Evolutionary conservation across 2,888 invertebrate species (phyloP), one percentile per base, ranked within the genome.

Genomic region (Buathra laborator): DNA sequence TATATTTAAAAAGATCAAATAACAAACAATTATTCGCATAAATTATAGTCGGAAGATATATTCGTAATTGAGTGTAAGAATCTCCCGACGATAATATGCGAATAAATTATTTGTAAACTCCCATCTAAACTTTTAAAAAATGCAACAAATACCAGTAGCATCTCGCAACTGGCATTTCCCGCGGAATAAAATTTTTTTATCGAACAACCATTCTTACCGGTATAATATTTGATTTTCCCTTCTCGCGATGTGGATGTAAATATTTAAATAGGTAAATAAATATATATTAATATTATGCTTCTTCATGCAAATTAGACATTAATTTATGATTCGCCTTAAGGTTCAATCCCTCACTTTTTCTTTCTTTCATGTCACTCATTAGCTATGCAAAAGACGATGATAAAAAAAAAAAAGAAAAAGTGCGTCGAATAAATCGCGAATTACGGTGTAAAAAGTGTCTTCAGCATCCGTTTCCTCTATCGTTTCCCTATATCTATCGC

Each of bases 331-430:
- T 29, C 24, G 37, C 37, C 37, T 62, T 32, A 12, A 29, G 32
- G 44, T 9, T 62, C 56, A 29, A n/a, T 59, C 43, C 24, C 59
- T 6, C 59, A 2, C 32, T 19, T 43, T 14, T 9, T 14, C 46
- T 9, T n/a, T 19, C 43, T 14, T 43, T 14, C 19, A 53, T 64
- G 5, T 5, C 64, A n/a, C 43, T 67, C 53, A 24, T 77, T 67
- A 44, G 67, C 53, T 64, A 64, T 75, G 74, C 64, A 71, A 66
- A 71, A 53, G 62, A 70, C 43, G 46, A 72, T 46, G 48, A 59
- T 53, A 48, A 32, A 37, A 56, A 62, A 29, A 24, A 2, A 14
- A 32, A n/a, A 59, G 12, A 32, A 59, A 14, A 62, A 4, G 29
- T 14, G 32, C 12, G 62, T 62, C 14, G 62, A 62, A 32, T 32